These are phyloP conservation scores for Diogma glabrata DNA, from an alignment of 2,888 invertebrate genomes.

Conservation along the genomic window DNA sequence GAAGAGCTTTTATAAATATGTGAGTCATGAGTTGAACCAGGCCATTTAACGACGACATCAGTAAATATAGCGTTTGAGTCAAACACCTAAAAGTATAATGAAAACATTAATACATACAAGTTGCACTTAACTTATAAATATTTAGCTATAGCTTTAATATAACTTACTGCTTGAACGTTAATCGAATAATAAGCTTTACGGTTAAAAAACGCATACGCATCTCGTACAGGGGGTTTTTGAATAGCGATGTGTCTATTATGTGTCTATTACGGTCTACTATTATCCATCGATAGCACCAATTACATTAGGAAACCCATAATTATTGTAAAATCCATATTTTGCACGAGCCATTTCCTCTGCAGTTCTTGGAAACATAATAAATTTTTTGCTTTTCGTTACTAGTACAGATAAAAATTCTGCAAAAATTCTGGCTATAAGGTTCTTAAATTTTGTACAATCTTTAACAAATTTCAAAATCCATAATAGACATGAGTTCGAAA, in stretches of 20 bases:
- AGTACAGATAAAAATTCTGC: no score
- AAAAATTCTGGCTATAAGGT: no score
- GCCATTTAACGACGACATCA: conserved; percentile 1
- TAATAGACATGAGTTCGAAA: no score
- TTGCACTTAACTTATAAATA: no score
- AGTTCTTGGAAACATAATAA: neutral
- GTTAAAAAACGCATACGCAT: neutral
- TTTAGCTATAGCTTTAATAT: no score
- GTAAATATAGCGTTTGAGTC: neutral
- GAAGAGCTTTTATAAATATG: neutral
- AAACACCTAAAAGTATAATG: neutral
- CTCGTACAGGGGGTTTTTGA: neutral
- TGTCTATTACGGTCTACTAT: no score
- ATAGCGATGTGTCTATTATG: neutral
- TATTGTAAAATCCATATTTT: neutral
- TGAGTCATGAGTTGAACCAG: conserved; percentile 3
- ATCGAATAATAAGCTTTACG: neutral
- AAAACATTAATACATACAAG: no score
- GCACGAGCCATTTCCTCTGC: neutral
- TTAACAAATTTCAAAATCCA: no score
- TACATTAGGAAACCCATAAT: neutral
- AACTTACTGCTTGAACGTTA: neutral
- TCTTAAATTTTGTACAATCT: no score
- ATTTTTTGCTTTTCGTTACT: no score
- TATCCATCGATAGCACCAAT: neutral